A percentile compares a stretch with the other conserved stretches of the same genome.
These are phyloP conservation scores for Machimus atricapillus DNA, from an alignment of 2,888 invertebrate species.

Conservation along the genomic window DNA sequence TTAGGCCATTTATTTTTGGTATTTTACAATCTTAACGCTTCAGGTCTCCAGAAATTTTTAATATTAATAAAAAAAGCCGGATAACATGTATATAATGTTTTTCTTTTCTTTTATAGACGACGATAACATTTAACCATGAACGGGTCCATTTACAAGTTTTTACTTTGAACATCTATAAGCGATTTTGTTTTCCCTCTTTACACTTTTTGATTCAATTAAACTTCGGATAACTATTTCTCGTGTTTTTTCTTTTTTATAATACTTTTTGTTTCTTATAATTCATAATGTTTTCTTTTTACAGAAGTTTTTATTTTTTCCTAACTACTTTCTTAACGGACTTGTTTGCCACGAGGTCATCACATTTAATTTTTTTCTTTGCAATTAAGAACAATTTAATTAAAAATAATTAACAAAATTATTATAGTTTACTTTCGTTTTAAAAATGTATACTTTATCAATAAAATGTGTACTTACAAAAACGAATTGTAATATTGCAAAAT, in stretches of 20 bases:
- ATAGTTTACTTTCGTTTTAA: no score
- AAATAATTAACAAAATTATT: no score
- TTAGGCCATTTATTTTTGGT: constrained; percentile 8
- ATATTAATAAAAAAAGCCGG: background rate
- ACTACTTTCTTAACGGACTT: background rate
- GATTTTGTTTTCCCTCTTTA: constrained; percentile 29
- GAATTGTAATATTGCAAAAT: no score
- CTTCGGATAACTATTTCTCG: background rate
- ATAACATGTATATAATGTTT: background rate
- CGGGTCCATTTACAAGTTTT: background rate
- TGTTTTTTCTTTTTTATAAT: background rate
- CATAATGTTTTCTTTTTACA: background rate
- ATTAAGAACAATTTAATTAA: background rate
- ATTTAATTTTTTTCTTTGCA: background rate
- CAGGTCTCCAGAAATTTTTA: background rate
- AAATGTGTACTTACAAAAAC: no score
- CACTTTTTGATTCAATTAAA: background rate
- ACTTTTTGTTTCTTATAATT: background rate
- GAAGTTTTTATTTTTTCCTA: background rate
- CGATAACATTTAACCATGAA: background rate
- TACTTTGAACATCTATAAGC: constrained; percentile 35
- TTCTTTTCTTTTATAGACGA: background rate
- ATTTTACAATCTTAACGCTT: background rate
- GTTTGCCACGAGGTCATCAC: background rate
- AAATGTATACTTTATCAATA: no score